Base-by-base conservation (phyloP, 2,797 vertebrate species). In the Cetoscarus ocellatus region DNA sequence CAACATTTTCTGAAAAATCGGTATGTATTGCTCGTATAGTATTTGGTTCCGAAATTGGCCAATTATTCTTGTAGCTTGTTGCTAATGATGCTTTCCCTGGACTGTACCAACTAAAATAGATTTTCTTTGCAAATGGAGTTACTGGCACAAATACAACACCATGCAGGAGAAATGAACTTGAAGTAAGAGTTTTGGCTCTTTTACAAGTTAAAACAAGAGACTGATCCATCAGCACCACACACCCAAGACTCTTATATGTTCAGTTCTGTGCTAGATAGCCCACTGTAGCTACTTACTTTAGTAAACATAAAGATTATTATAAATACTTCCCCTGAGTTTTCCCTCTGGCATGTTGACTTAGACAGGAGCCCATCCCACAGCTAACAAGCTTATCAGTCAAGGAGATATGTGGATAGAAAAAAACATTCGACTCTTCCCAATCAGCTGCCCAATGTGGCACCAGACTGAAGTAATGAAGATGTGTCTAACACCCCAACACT, bases 361-460 rank as follows among this genome's bases (percentile, higher is more conserved):
- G 61, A 66, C 34, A 36, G 11, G 15, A 15, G 34, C 61, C 12
- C 15, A 70, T 82, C 67, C 72, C 56, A 10, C 67, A 58, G 42
- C 73, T 79, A 84, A 87, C 73, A 82, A 80, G 85, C 80, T 80
- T 83, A 73, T 86, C 80, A 75, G 70, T 77, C 73, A 78, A 75
- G 70, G 35, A 50, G 83, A 71, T 86, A 39, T 39, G 52, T 51
- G 58, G 45, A 75, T 69, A 42, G 27, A 27, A 27, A 59, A 77
- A 82, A 80, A 75, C 71, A 77, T 77, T 67, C 6, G 61, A 55
- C 59, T 78, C 68, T 70, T 75, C 62, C 72, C 80, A 67, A 61
- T 74, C 73, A 82, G 70, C 67, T 77, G 48, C 64, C 63, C 61
- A 71, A 60, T 70, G 63, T 44, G 59, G 44, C 58, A 53, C 17